Evolutionary conservation across 2,797 vertebrate species (phyloP), one percentile per base, ranked within the genome.

Genomic region (Enteromius treurensis): DNA sequence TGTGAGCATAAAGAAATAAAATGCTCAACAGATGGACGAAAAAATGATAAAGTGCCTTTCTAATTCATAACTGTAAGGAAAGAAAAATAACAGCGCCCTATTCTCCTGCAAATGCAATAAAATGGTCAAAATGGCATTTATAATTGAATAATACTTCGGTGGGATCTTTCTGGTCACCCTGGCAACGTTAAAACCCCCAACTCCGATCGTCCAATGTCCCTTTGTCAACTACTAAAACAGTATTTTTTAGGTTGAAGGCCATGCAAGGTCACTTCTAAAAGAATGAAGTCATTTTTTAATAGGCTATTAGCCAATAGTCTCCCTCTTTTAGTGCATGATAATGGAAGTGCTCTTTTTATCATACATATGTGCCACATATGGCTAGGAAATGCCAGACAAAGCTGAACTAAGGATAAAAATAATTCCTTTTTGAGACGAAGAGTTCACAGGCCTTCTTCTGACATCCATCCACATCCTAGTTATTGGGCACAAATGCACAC

Each of bases 401-500:
- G 68, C 76, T 69, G 55, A 79, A 79, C 51, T 58, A 45, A 83
- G 81, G 51, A 80, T 77, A 15, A 71, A 79, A 62, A 49, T 37
- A n/a, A 74, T 17, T 53, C 34, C 67, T 78, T 85, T 69, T 82
- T 80, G 55, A 83, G 78, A 84, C 21, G 45, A 84, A 88, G 85
- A 32, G 84, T 84, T 88, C 89, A 83, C 88, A 87, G 90, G 88
- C 73, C 74, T 77, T 90, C 90, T 90, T 84, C 86, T 86, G 84
- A 89, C 90, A 88, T 91, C 77, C 11, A 8, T 85, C 62, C n/a
- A 7, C 84, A 90, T 92, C 81, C 82, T 77, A 87, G 86, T 89
- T 74, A 85, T 86, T 89, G 88, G 84, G 86, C 85, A 88, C 82
- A 84, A 87, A 9, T 85, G 88, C 88, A 90, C 86, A 88, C 81